Base-by-base conservation (phyloP, 2,888 invertebrate genomes). In the Synanthedon myopaeformis region DNA sequence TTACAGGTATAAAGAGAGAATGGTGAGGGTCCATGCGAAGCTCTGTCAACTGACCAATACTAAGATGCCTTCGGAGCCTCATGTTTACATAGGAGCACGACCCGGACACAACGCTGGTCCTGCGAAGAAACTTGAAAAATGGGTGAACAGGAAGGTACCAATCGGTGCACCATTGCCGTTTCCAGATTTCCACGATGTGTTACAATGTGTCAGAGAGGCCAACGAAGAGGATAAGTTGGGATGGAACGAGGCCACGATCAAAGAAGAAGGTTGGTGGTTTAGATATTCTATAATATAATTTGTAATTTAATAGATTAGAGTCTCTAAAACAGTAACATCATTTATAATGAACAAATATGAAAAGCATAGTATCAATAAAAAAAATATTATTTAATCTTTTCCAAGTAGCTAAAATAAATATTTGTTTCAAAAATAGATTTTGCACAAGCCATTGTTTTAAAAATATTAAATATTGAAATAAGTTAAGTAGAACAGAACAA, bases 1-100 rank as follows among this genome's bases (percentile, higher is more conserved):
- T 66, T 71, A 42, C 59, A 89, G 89, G 57, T 89, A 89, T 58
- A 85, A 88, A 62, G 81, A 82, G 54, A 75, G 88, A 57, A 75
- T 88, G 70, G 76, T 85, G 6, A 70, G 80, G 10, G 83, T 89
- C 0, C 82, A 88, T 58, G 88, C 89, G n/a, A 91, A 91, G 69
- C 89, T 92, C 60, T 92, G 92, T 74, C 89, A 91, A 67, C 65
- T 92, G 60, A 90, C 90, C 0, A 90, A 90, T 49, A 82, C 82
- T 0, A 83, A 81, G 63, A 77, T 85, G 81, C 85, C 84, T 0
- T 84, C 85, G 0, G 85, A 86, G 56, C 80, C 85, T 5, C 75
- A 76, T 1, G 69, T 86, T 3, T 69, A 74, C 28, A 66, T 88
- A 17, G 80, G 84, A 11, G 65, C 78, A 4, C 66, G 80, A 3